A percentile compares a stretch with the other conserved stretches of the same genome.
Evolutionary conservation across 2,113 vertebrate species (phyloP).

Genomic region (Rhinoderma darwinii): DNA sequence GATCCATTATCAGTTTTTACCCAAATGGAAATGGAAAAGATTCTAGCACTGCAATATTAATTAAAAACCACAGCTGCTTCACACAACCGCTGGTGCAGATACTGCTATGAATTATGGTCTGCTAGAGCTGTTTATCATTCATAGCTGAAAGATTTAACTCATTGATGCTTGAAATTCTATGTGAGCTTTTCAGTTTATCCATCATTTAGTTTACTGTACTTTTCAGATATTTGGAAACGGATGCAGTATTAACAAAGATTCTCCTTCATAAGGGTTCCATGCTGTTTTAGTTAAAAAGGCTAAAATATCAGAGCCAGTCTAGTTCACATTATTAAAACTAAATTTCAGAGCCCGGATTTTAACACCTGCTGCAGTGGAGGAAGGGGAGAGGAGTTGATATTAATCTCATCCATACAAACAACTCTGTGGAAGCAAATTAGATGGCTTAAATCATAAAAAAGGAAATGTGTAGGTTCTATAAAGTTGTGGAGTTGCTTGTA

Average conservation of each 20-base stretch:
- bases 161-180: slow-evolving; percentile 20
- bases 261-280: too few species aligned
- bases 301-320: too few species aligned
- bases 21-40: slow-evolving; percentile 34
- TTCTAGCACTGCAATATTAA: slow-evolving; percentile 36
- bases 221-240: not conserved
- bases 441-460: too few species aligned
- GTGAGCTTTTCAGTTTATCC: not conserved
- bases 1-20: slow-evolving; percentile 45
- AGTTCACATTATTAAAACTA: too few species aligned
- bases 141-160: slow-evolving; percentile 28
- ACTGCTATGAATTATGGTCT: slow-evolving; percentile 31
- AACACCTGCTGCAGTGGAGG: too few species aligned
- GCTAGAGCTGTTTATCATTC: slow-evolving; percentile 5
- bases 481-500: too few species aligned
- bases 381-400: too few species aligned
- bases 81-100: slow-evolving; percentile 4
- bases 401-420: too few species aligned
- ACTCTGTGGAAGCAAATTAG: too few species aligned
- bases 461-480: too few species aligned
- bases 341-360: too few species aligned
- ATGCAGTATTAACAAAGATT: not conserved
- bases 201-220: not conserved
- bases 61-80: slow-evolving; percentile 49
- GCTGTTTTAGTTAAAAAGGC: too few species aligned